Evolutionary conservation across 2,888 invertebrate species (phyloP).

Genomic region (Aquatica leii): DNA sequence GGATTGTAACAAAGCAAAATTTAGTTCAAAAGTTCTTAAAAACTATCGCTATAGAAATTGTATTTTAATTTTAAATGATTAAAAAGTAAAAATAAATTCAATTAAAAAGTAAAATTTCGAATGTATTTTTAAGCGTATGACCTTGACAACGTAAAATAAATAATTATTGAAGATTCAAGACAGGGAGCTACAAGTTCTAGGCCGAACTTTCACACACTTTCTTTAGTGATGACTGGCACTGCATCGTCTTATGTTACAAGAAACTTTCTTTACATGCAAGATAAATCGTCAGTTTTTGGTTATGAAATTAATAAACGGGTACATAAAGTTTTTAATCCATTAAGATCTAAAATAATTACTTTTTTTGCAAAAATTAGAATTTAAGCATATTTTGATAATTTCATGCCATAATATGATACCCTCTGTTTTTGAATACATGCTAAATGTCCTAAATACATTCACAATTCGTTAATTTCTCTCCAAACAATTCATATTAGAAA

Average conservation of each 20-base stretch:
- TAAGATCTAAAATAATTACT: background rate
- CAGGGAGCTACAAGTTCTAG: conserved; percentile 58
- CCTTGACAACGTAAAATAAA: conserved; percentile 52
- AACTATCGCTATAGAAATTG: too few species aligned
- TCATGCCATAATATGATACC: too few species aligned
- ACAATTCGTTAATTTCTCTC: background rate
- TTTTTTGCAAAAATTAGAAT: background rate
- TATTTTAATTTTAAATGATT: background rate
- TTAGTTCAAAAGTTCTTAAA: too few species aligned
- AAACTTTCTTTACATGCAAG: conserved; percentile 35
- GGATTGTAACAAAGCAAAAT: too few species aligned
- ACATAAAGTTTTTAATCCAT: background rate
- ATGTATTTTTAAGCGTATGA: conserved; percentile 49
- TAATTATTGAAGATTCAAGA: conserved; percentile 53
- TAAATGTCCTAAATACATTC: background rate
- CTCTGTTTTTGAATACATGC: too few species aligned
- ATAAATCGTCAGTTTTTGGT: conserved; percentile 23
- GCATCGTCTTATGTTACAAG: conserved; percentile 23
- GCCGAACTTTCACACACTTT: conserved; percentile 60
- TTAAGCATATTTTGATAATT: too few species aligned
- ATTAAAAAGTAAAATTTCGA: background rate
- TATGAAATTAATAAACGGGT: conserved; percentile 21
- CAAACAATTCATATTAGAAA: background rate
- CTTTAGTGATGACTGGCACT: conserved; percentile 44
- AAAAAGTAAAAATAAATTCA: background rate